These are phyloP conservation scores for Leptinotarsa peninsularis DNA, from an alignment of 2,888 invertebrate species.

Conservation along the genomic window DNA sequence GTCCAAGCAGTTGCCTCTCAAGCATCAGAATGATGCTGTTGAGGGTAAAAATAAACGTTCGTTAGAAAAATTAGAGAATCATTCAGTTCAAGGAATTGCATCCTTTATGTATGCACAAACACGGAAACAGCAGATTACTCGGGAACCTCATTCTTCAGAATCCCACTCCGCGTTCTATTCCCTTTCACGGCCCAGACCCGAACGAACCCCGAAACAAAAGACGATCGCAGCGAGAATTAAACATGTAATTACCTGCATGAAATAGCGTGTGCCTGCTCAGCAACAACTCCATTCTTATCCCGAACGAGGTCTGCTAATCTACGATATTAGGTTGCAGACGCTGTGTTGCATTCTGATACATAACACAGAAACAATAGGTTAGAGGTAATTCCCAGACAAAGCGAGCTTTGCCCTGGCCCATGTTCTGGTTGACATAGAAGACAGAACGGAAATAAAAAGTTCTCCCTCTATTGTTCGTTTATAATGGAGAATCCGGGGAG, in stretches of 20 bases:
- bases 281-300: constrained; percentile 27
- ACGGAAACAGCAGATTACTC: not conserved
- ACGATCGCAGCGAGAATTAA: constrained; percentile 12
- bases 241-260: constrained; percentile 20
- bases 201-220: constrained; percentile 16
- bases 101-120: no score
- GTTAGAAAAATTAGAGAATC: no score
- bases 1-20: no score
- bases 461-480: constrained; percentile 13
- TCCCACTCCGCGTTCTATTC: not conserved
- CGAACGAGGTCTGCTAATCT: constrained; percentile 34
- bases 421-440: constrained; percentile 19
- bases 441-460: constrained; percentile 16
- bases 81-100: no score
- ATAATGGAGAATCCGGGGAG: not conserved
- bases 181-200: not conserved
- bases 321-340: constrained; percentile 37
- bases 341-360: constrained; percentile 38
- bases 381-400: constrained; percentile 39
- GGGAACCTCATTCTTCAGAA: not conserved
- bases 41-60: no score
- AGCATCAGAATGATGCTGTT: no score
- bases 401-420: constrained; percentile 35
- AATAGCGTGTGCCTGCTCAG: constrained; percentile 10
- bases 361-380: constrained; percentile 39